Base-by-base conservation (phyloP, 2,888 invertebrate species). In the Monochamus alternatus region DNA sequence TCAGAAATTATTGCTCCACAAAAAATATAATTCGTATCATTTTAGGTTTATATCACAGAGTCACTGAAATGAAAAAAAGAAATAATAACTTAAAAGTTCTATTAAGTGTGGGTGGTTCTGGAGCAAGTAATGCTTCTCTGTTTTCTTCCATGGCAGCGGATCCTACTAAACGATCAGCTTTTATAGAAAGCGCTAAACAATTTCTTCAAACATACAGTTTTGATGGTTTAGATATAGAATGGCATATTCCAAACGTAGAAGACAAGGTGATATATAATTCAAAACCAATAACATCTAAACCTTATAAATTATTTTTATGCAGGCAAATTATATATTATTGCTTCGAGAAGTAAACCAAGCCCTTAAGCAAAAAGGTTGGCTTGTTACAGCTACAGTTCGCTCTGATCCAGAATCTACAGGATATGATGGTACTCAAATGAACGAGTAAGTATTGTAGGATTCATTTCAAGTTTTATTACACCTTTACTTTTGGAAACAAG, bases 201-300 rank as follows among this genome's bases (percentile, higher is more conserved):
- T 81, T 84, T 44, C 71, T 81, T 7, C 73, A 79, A 59, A 80
- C 79, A 8, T 84, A 83, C 64, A 78, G 83, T 66, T 85, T 81
- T 67, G 84, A 85, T 72, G 85, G 85, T 10, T 69, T 85, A 8
- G 82, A 85, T 65, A 78, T 85, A 8, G 85, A 85, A 74, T 85
- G 84, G 85, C 82, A 84, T 71, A 81, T 78, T 76, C 85, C 85
- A 14, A 73, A 78, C 63, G 79, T 67, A 59, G 76, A 67, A 38
- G 82, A 82, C 63, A 81, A 78, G 73, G 81, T 80, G 71, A 14
- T 0, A 22, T 55, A 55, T 3, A n/a, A 55, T 55, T 38, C 38
- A 1, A 4, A 51, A 52, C 12, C 47, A 52, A 10, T 9, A 7
- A 38, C 32, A 31, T 12, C 8, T 30, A 32, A 14, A 43, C 10